Evolutionary conservation across 2,113 vertebrate genomes (phyloP), one percentile per base, ranked within the genome.

Genomic region (Pseudorasbora parva): DNA sequence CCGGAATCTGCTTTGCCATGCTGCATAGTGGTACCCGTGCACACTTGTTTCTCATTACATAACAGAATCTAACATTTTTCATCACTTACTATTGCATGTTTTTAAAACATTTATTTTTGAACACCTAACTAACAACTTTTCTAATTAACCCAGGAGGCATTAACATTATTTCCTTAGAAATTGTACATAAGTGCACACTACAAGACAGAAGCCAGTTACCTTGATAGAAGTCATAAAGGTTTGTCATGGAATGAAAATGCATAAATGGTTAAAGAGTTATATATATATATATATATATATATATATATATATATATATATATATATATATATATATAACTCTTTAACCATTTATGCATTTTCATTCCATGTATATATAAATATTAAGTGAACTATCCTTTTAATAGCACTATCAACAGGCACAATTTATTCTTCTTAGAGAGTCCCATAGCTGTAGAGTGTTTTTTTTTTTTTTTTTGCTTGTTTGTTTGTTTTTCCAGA

Each of bases 1-100:
- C 80, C 8, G 78, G 43, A 85, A 79, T 92, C 91, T 89, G 91
- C 91, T 92, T 91, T 92, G 88, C 91, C 88, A 90, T 87, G 86
- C 77, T 66, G 81, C 74, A 54, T 82, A 68, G 69, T 59, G 23
- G 1, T 80, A 79, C 21, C 77, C 47, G 43, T 45, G 19, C 45
- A 51, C 49, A 62, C 41, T 54, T 19, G 57, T 73, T 88, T 88
- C 43, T 89, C 87, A 49, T 57, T 62, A 73, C 74, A 62, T 77
- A 77, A 76, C 21, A 30, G 14, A 54, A 19, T 45, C 64, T 51
- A 54, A 83, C 72, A 33, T 10, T 7, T 47, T 37, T 30, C 15
- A 76, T 74, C 43, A 59, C 56, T 75, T 81, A 72, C 37, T 72
- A 78, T 45, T 69, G 82, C 82, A 84, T 78, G 62, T 51, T 54